phyloP scores from a whole-genome alignment of 2,888 invertebrate species.

The Thysanoteuthis rhombus region DNA sequence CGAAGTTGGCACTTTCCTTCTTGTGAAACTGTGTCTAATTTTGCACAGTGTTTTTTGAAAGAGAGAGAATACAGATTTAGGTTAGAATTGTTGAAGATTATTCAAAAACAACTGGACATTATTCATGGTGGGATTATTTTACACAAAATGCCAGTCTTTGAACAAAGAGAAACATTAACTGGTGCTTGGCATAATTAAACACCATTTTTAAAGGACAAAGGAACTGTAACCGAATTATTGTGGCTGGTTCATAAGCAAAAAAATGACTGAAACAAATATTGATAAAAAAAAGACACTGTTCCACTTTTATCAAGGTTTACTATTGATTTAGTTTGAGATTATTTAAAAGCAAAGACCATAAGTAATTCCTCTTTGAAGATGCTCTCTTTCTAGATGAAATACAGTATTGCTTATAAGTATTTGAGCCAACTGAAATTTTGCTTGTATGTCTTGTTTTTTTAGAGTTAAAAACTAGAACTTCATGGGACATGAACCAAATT shows the following conservation, averaged over 20 bases:
- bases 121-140: neutral
- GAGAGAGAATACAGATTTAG: neutral
- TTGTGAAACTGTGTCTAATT: no score
- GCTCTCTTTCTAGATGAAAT: no score
- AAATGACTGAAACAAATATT: neutral
- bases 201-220: neutral
- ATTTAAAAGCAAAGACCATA: neutral
- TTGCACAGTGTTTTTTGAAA: neutral
- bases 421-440: no score
- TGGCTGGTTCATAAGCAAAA: neutral
- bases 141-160: neutral
- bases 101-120: neutral
- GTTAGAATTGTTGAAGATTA: neutral
- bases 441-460: no score
- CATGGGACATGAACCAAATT: no score
- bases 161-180: neutral
- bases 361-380: no score
- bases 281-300: neutral
- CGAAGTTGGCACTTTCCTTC: neutral
- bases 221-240: neutral
- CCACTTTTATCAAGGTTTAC: neutral
- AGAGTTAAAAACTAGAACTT: no score
- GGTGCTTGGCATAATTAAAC: neutral
- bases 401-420: no score
- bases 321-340: neutral